Conservation (phyloP, 2,797 vertebrate species). For the Mormyrops attenuatus region DNA sequence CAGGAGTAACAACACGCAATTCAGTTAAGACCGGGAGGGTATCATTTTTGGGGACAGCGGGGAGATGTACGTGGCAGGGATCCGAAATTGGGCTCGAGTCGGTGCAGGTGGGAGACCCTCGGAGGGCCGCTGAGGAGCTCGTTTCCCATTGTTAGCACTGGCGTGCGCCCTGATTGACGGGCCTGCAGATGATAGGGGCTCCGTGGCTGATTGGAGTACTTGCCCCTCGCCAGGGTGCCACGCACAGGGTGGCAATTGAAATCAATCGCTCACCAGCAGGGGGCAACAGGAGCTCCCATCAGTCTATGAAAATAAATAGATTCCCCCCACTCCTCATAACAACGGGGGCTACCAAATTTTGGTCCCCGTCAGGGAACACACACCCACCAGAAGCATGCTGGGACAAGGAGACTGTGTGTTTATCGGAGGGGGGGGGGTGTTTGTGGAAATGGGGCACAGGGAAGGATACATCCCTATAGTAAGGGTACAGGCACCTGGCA, state of each 20-base stretch:
- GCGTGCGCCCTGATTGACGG: slow-evolving; percentile 56
- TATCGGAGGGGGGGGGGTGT: background rate
- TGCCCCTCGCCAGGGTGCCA: background rate
- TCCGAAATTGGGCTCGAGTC: background rate
- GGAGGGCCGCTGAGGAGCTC: background rate
- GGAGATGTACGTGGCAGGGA: background rate
- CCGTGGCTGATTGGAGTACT: background rate
- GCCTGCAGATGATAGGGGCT: slow-evolving; percentile 56
- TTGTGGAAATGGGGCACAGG: background rate
- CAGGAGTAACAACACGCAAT: background rate
- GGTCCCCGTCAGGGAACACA: background rate
- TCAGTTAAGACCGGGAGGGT: background rate
- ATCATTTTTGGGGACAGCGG: background rate
- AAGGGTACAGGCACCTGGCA: background rate
- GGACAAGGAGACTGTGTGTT: background rate
- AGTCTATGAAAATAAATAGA: slow-evolving; percentile 10
- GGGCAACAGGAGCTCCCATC: background rate
- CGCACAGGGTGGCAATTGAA: background rate
- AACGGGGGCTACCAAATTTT: background rate
- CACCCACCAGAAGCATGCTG: background rate
- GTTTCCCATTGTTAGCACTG: slow-evolving; percentile 48
- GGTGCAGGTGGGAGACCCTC: background rate
- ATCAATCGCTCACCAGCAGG: slow-evolving; percentile 3
- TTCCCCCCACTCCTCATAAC: background rate
- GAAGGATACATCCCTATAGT: background rate